Evolutionary conservation across 2,888 invertebrate species (phyloP), one percentile per base, ranked within the genome.

Genomic region (Galerucella pusilla): DNA sequence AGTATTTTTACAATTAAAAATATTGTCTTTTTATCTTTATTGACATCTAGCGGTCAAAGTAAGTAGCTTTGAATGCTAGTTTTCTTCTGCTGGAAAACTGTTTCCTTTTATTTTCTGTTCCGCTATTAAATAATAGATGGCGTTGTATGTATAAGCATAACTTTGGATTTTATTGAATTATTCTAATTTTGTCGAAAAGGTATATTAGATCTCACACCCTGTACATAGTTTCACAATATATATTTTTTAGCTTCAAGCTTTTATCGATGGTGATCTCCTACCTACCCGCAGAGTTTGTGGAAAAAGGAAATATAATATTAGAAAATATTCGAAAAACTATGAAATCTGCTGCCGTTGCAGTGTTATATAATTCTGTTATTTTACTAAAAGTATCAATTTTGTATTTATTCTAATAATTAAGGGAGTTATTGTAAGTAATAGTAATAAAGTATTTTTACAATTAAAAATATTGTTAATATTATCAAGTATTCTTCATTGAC

Each of bases 131-230:
- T 52, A n/a, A 52, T 52, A 52, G 52, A 52, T 52, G 52, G n/a
- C 52, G n/a, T 5, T 1, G 14, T 14, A n/a, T 52, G 5, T 52
- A n/a, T n/a, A 14, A 14, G 7, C 35, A 42, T 35, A 35, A 6
- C 7, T 7, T 42, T 42, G 9, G 7, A 9, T 42, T 42, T 42
- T 42, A 42, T 42, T 42, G 35, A 42, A 42, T 42, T 42, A 42
- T 42, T 42, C 35, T 1, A 42, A 42, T 42, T 42, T 42, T 42
- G 35, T 42, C 35, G 20, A 76, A 2, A 74, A 80, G 60, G 86
- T 86, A 82, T 80, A n/a, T 49, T 20, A 42, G 35, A 42, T 7
- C 35, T 42, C 35, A 35, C 35, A 42, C 35, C 35, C 35, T 9
- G 35, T 42, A 42, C 7, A 42, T 42, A 42, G 35, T 42, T 6